A percentile compares a stretch with the other conserved stretches of the same genome.
phyloP scores from a whole-genome alignment of 2,888 invertebrate genomes.

The Coenonympha glycerion region DNA sequence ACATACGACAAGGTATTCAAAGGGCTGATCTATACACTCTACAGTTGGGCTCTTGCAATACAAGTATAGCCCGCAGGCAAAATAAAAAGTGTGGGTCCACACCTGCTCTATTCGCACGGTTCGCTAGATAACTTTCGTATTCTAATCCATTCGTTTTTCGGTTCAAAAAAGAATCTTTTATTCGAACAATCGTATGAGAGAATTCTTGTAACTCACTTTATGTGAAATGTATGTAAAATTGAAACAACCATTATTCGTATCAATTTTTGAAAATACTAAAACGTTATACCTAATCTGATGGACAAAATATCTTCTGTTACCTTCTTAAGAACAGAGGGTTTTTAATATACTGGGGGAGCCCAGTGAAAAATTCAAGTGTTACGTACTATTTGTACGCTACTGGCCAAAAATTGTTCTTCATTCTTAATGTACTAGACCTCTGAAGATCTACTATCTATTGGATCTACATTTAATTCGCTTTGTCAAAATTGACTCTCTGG shows the following conservation, averaged over 20 bases:
- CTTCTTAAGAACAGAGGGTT: not conserved
- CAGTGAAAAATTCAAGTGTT: not conserved
- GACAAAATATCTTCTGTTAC: too few relatives aligned
- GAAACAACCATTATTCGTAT: not conserved
- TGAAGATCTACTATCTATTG: too few relatives aligned
- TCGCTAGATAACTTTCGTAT: conserved; percentile 52
- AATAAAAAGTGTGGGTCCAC: conserved; percentile 44
- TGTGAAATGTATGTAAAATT: not conserved
- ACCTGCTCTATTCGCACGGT: conserved; percentile 58
- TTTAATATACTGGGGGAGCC: too few relatives aligned
- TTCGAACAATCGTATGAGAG: conserved; percentile 17
- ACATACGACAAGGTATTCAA: conserved; percentile 8
- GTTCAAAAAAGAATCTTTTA: conserved; percentile 48
- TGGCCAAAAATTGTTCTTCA: too few relatives aligned
- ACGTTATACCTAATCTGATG: too few relatives aligned
- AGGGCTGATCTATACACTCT: conserved; percentile 26
- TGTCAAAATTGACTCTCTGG: too few relatives aligned
- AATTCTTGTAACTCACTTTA: not conserved
- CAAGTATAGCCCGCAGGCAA: conserved; percentile 30
- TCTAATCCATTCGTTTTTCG: conserved; percentile 31
- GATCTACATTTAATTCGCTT: too few relatives aligned
- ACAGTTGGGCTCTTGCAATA: conserved; percentile 29
- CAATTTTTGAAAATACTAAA: not conserved
- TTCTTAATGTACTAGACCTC: not conserved
- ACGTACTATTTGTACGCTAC: not conserved